phyloP scores from a whole-genome alignment of 2,113 vertebrate genomes.

The Rhea americana region DNA sequence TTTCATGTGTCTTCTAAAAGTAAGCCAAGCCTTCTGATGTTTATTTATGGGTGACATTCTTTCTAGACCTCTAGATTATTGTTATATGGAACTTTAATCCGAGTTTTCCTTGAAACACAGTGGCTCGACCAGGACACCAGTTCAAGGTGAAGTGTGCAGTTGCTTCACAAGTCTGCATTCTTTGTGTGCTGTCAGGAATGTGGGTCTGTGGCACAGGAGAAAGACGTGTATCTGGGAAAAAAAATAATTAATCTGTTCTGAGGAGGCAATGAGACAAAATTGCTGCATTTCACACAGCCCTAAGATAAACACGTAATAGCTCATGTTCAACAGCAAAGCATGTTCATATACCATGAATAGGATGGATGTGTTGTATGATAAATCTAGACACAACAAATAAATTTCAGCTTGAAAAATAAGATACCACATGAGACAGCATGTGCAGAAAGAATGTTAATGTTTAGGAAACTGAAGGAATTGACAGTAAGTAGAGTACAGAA shows the following conservation, averaged over 20 bases:
- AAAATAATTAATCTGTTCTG: slow-evolving; percentile 30
- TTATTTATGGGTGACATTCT: background rate
- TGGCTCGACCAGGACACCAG: background rate
- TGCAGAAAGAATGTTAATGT: slow-evolving; percentile 66
- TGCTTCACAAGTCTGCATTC: background rate
- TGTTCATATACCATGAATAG: slow-evolving; percentile 68
- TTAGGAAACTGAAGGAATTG: slow-evolving; percentile 36
- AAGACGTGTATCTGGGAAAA: accelerated
- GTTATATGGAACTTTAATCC: background rate
- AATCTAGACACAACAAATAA: slow-evolving; percentile 64
- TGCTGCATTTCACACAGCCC: slow-evolving; percentile 31
- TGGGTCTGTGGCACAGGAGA: background rate
- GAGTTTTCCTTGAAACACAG: background rate
- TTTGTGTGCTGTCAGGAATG: background rate
- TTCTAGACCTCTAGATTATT: background rate
- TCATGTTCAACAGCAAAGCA: slow-evolving; percentile 65
- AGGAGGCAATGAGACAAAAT: slow-evolving; percentile 56
- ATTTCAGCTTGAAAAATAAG: slow-evolving; percentile 67
- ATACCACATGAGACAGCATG: slow-evolving; percentile 55
- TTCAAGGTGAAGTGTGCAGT: background rate
- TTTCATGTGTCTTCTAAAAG: background rate
- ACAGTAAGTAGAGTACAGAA: slow-evolving; percentile 20
- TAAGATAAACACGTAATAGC: slow-evolving; percentile 66
- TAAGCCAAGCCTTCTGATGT: background rate
- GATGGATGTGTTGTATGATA: slow-evolving; percentile 66